Conservation (phyloP, 53 echinoderm and acorn worm species). For the Henricia sp. region DNA sequence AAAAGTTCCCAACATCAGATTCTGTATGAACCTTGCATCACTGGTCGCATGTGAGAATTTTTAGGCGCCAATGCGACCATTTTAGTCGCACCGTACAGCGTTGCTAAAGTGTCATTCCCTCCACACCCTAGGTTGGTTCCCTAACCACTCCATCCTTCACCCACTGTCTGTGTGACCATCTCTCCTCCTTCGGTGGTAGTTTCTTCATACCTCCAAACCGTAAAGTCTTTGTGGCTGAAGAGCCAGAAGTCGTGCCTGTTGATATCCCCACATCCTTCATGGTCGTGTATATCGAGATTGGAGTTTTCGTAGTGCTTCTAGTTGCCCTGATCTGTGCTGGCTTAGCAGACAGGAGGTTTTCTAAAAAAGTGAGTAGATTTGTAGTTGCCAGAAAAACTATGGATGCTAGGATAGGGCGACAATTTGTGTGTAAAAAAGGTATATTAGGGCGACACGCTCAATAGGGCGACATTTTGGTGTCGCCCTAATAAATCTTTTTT, state of each 20-base stretch:
- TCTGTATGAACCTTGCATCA: not conserved
- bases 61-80: too few relatives aligned
- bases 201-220: slow-evolving; percentile 75
- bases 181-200: slow-evolving; percentile 76
- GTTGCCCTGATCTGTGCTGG: slow-evolving; percentile 18
- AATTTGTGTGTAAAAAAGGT: too few relatives aligned
- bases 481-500: too few relatives aligned
- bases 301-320: slow-evolving; percentile 6
- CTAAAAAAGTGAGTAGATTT: slow-evolving; percentile 15
- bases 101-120: not conserved
- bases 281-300: slow-evolving; percentile 38
- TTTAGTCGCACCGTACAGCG: too few relatives aligned
- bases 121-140: slow-evolving; percentile 67
- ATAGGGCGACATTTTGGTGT: too few relatives aligned
- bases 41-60: too few relatives aligned
- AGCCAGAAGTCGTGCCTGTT: slow-evolving; percentile 1
- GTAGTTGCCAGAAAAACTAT: too few relatives aligned
- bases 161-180: slow-evolving; percentile 83
- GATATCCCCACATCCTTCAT: slow-evolving; percentile 27
- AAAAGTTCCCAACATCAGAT: too few relatives aligned
- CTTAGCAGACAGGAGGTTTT: slow-evolving; percentile 32
- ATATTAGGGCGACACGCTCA: too few relatives aligned
- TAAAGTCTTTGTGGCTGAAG: slow-evolving; percentile 53
- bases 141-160: slow-evolving; percentile 76
- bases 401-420: too few relatives aligned